phyloP scores from a whole-genome alignment of 2,797 vertebrate genomes.

The Mormyrops attenuatus region DNA sequence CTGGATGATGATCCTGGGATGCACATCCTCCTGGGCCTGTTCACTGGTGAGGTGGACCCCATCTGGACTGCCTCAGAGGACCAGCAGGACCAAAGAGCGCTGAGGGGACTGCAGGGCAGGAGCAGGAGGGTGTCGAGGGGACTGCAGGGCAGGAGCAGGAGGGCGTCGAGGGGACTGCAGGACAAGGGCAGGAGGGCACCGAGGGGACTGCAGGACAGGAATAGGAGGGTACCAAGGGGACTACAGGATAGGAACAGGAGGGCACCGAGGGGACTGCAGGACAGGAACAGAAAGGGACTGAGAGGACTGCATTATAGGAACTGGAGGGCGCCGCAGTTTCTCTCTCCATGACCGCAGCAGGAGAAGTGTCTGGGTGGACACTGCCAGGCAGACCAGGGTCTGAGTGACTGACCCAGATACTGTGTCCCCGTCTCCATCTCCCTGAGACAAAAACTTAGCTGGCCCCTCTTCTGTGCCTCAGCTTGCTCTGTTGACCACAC shows the following conservation, averaged over 20 bases:
- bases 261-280: not conserved
- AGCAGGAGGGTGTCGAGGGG: no score
- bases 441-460: not conserved
- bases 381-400: not conserved
- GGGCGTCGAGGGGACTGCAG: no score
- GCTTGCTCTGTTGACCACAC: not conserved
- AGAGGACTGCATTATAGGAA: no score
- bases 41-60: not conserved
- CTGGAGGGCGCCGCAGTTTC: not conserved
- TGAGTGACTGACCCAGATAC: not conserved
- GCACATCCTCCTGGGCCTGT: not conserved
- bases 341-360: not conserved
- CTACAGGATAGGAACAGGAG: no score
- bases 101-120: no score
- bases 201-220: no score
- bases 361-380: not conserved
- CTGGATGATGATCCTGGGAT: not conserved
- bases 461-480: not conserved
- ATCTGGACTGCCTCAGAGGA: not conserved
- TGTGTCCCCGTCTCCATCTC: not conserved
- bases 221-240: no score
- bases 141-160: no score
- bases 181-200: not conserved
- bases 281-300: no score
- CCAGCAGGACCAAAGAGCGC: no score